phyloP scores from a whole-genome alignment of 2,113 vertebrate genomes.

The Epinephelus lanceolatus region DNA sequence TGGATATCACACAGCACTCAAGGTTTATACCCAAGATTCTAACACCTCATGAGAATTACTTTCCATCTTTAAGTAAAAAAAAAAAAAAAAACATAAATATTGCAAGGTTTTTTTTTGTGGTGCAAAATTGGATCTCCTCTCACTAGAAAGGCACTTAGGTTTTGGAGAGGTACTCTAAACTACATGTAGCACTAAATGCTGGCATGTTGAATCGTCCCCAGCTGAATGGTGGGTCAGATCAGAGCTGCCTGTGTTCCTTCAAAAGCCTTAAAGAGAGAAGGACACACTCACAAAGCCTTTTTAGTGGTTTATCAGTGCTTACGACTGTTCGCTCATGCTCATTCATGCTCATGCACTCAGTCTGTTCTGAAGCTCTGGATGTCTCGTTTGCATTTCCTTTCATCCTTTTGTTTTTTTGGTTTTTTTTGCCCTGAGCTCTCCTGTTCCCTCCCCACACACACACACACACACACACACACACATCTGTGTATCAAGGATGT shows the following conservation, averaged over 20 bases:
- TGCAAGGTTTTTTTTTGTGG: neutral
- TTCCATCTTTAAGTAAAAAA: neutral
- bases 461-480: neutral
- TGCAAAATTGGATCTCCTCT: constrained; percentile 9
- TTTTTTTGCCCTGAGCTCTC: neutral
- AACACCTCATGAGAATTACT: constrained; percentile 15
- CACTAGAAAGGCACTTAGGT: constrained; percentile 31
- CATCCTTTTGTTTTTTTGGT: neutral
- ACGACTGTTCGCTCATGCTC: constrained; percentile 39
- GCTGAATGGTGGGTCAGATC: constrained; percentile 17
- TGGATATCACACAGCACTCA: constrained; percentile 1
- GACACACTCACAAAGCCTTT: constrained; percentile 51
- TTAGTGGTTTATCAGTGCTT: constrained; percentile 23
- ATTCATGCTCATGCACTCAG: constrained; percentile 17
- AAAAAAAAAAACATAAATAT: neutral
- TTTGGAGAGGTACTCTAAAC: constrained; percentile 23
- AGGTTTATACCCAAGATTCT: neutral
- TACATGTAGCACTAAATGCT: constrained; percentile 44
- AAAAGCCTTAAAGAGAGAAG: constrained; percentile 68
- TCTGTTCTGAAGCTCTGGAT: constrained; percentile 10
- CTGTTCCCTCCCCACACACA: too few species aligned
- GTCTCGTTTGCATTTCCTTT: neutral
- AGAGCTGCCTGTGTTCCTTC: constrained; percentile 36
- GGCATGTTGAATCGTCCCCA: constrained; percentile 5
- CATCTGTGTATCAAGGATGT: constrained; percentile 12